phyloP scores from a whole-genome alignment of 2,888 invertebrate genomes.

The Hydropsyche betteni region DNA sequence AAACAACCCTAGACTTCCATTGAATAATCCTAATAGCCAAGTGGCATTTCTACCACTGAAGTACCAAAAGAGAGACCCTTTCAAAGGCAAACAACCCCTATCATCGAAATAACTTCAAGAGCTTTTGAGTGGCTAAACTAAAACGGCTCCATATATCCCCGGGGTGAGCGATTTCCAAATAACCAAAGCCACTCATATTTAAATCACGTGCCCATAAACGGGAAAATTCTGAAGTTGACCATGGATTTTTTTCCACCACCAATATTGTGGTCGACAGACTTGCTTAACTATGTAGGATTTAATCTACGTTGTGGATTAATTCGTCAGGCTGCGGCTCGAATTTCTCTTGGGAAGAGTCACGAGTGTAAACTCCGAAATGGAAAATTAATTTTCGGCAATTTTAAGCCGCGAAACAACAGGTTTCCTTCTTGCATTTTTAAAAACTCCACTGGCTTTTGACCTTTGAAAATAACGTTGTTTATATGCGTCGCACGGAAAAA shows the following conservation, averaged over 20 bases:
- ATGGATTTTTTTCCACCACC: background rate
- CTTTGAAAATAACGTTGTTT: background rate
- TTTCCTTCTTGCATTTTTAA: background rate
- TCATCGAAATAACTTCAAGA: slow-evolving; percentile 6
- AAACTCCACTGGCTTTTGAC: background rate
- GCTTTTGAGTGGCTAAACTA: background rate
- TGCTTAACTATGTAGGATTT: slow-evolving; percentile 3
- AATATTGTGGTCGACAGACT: background rate
- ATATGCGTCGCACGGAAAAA: too few relatives aligned
- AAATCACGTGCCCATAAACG: too few relatives aligned
- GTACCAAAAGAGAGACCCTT: too few relatives aligned
- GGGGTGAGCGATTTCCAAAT: too few relatives aligned
- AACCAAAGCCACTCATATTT: too few relatives aligned
- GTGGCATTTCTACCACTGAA: background rate
- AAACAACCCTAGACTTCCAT: background rate
- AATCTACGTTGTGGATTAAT: slow-evolving; percentile 28
- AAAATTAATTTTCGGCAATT: slow-evolving; percentile 21
- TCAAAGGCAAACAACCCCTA: slow-evolving; percentile 3
- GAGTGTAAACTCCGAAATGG: background rate
- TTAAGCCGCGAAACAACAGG: background rate
- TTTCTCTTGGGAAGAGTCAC: slow-evolving; percentile 7
- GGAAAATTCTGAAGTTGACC: background rate
- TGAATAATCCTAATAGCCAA: slow-evolving; percentile 1
- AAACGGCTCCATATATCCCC: too few relatives aligned
- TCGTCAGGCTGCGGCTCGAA: background rate